Percentiles rank a stretch among this genome's conserved stretches.
phyloP scores from a whole-genome alignment of 2,113 vertebrate species.

The Mohoua ochrocephala region DNA sequence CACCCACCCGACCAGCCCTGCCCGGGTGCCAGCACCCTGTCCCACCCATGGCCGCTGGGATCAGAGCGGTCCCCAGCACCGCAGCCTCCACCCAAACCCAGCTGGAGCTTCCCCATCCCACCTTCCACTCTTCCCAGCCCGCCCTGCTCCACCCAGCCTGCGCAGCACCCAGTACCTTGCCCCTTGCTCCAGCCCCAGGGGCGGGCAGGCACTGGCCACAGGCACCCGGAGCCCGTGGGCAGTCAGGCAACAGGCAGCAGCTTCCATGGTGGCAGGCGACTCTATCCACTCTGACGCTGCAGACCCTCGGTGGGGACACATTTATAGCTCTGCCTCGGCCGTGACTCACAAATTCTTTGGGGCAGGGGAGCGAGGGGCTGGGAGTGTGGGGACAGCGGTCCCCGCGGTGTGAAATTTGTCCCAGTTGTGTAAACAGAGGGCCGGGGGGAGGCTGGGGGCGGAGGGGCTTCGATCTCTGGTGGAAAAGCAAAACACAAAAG shows the following conservation, averaged over 20 bases:
- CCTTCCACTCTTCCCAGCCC: accelerated
- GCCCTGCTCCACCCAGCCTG: no score
- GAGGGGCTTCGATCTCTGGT: slow-evolving; percentile 52
- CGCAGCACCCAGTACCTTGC: slow-evolving; percentile 22
- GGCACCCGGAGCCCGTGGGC: not conserved
- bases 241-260: not conserved
- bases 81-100: not conserved
- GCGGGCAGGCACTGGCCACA: not conserved
- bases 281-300: not conserved
- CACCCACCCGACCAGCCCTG: not conserved
- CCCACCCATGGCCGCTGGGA: accelerated
- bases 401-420: slow-evolving; percentile 69
- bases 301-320: not conserved
- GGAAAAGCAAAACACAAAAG: slow-evolving; percentile 79
- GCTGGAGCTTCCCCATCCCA: not conserved
- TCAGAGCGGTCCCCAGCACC: not conserved
- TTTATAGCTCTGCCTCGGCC: slow-evolving; percentile 56
- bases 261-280: not conserved
- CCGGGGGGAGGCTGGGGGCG: slow-evolving; percentile 32
- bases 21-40: not conserved
- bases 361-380: not conserved
- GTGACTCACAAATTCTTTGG: slow-evolving; percentile 40
- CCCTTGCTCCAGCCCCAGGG: not conserved
- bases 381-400: not conserved
- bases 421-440: slow-evolving; percentile 80